Evolutionary conservation across 2,113 vertebrate genomes (phyloP), one percentile per base, ranked within the genome.

Genomic region (Bos javanicus): DNA sequence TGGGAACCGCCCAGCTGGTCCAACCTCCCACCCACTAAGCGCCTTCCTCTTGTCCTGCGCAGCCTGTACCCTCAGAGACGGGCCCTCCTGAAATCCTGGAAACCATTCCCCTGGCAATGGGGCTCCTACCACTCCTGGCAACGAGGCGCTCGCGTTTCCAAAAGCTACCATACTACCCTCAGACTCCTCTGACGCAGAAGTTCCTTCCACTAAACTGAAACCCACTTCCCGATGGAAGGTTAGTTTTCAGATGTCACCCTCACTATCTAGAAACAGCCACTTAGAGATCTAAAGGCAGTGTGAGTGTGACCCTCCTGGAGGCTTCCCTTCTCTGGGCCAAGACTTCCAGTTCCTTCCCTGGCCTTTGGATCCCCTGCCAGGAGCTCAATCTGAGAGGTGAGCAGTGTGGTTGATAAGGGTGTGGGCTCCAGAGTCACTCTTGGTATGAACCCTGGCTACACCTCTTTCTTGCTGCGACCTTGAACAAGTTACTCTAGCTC

Each of bases 201-300:
- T 62, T 83, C 82, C 60, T 91, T 43, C 46, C 36, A 25, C 9
- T 83, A 94, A 94, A 78, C 14, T 54, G 26, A 97, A 94, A 88
- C 33, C n/a, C 74, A 67, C 28, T 33, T 87, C 85, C 52, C 43
- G 26, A 28, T 8, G 33, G 52, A 23, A 39, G 36, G 46, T 43
- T 78, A 46, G 19, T 39, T 90, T 83, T 48, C 30, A 56, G 83
- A 59, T n/a, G 25, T 17, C 78, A 87, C 26, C 21, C 56, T 43
- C 25, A 8, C n/a, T 81, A 8, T 43, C 57, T n/a, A 26, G 50
- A n/a, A 59, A 90, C 76, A 88, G 54, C 23, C 67, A 16, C 25
- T 52, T 23, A n/a, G 46, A 76, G 30, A 91, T n/a, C 48, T 46
- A 71, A 93, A 93, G 54, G 48, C 9, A 28, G 9, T 59, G 8